Base-by-base conservation (phyloP, 2,888 invertebrate species). In the Polydrusus pterygomalis region DNA sequence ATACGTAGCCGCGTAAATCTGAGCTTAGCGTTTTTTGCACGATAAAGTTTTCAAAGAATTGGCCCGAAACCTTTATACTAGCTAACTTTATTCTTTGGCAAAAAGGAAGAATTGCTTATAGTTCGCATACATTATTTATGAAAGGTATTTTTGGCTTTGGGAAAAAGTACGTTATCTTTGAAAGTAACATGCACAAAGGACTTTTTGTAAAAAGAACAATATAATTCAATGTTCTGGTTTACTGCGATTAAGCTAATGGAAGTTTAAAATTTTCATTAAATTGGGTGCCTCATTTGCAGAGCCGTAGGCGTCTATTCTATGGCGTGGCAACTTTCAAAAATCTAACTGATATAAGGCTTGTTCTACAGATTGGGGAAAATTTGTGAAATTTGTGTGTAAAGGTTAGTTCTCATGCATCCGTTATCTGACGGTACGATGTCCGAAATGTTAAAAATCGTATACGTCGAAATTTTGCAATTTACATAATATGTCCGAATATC, bases 41-140 rank as follows among this genome's bases (percentile, higher is more conserved):
- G 74, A 77, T 74, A 77, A 77, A 77, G 64, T 77, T 77, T 73
- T 60, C 65, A 18, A 68, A 73, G 73, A 65, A 70, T 73, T 72
- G 76, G 64, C 63, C 67, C 30, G 75, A 75, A 75, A 71, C 75
- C 72, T 76, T 76, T 76, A 72, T 72, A 45, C 62, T 34, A 58
- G 75, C 71, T 72, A 76, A 76, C 75, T 76, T 76, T 76, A 76
- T 76, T 76, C 71, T 62, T 45, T 38, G 38, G 60, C 49, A 58
- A 75, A 75, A 70, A 43, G 47, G 70, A 75, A 63, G 69, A 70
- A 75, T 75, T 51, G 74, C 51, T 70, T 58, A 20, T 54, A 58
- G 70, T 63, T 75, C 69, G 68, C 70, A 65, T 75, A 65, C 58
- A 54, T 75, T 75, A 70, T 75, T 68, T 68, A 68, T 54, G 68